These are phyloP conservation scores for Pyrrhia umbra DNA, from an alignment of 2,888 invertebrate species.

Conservation along the genomic window DNA sequence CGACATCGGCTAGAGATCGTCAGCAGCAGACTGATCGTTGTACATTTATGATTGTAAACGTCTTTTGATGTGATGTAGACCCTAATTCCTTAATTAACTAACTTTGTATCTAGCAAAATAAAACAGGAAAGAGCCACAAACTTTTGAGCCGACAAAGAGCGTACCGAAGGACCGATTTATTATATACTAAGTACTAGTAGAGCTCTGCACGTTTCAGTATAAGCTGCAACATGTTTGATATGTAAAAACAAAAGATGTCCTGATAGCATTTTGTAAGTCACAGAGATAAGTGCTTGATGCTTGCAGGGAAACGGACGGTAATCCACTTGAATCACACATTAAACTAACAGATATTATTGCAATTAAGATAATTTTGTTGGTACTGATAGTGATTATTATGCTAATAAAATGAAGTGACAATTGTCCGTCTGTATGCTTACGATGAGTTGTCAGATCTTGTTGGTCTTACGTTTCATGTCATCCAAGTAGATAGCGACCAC, in stretches of 20 bases:
- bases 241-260: constrained; percentile 10
- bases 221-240: background rate
- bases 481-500: background rate
- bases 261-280: constrained; percentile 10
- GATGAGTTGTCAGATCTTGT: background rate
- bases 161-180: background rate
- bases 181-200: background rate
- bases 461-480: background rate
- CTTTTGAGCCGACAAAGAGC: too few species aligned
- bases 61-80: too few species aligned
- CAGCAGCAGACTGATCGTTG: too few species aligned
- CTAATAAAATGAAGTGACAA: background rate
- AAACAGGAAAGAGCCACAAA: too few species aligned
- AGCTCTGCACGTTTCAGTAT: background rate
- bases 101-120: too few species aligned
- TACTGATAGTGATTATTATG: constrained; percentile 19
- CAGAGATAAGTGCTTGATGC: constrained; percentile 7
- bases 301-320: background rate
- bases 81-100: too few species aligned
- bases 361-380: constrained; percentile 37
- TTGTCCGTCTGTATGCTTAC: constrained; percentile 16
- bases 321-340: constrained; percentile 24
- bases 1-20: too few species aligned
- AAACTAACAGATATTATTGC: constrained; percentile 2
- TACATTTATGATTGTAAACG: too few species aligned